phyloP scores from a whole-genome alignment of 2,797 vertebrate species.

The Coendou prehensilis region DNA sequence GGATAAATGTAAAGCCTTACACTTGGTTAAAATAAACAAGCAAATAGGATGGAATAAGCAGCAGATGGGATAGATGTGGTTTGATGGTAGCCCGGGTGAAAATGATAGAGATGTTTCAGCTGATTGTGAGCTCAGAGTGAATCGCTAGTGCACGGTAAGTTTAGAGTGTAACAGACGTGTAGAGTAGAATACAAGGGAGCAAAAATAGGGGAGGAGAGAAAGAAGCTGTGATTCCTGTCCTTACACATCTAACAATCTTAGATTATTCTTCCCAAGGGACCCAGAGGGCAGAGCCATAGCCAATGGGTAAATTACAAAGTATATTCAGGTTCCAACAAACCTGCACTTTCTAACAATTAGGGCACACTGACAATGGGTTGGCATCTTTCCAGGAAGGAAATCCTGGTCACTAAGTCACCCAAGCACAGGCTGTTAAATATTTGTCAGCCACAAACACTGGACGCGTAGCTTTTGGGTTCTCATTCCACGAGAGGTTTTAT shows the following conservation, averaged over 20 bases:
- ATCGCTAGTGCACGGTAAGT: not conserved
- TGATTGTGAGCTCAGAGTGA: slow-evolving; percentile 23
- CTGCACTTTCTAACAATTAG: not conserved
- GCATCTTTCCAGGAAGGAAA: not conserved
- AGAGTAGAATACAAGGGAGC: not conserved
- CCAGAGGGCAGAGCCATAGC: not conserved
- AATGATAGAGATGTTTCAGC: slow-evolving; percentile 51
- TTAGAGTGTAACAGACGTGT: not conserved
- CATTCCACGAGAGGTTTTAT: not conserved
- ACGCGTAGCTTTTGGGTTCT: not conserved
- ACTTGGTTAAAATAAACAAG: slow-evolving; percentile 76
- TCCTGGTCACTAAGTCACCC: too few species aligned
- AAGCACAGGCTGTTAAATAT: not conserved
- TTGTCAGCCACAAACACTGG: too few species aligned
- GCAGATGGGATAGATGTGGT: slow-evolving; percentile 48
- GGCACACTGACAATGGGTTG: not conserved
- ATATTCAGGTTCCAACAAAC: not conserved
- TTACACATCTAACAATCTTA: not conserved
- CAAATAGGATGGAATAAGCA: slow-evolving; percentile 20
- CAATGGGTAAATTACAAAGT: not conserved
- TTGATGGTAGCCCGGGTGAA: slow-evolving; percentile 28
- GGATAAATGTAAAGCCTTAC: slow-evolving; percentile 75
- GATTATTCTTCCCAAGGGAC: not conserved
- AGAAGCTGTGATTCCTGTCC: too few species aligned
- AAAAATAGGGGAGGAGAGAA: rapidly evolving